Evolutionary conservation across 2,888 invertebrate species (phyloP).

Genomic region (Andrena bucephala): DNA sequence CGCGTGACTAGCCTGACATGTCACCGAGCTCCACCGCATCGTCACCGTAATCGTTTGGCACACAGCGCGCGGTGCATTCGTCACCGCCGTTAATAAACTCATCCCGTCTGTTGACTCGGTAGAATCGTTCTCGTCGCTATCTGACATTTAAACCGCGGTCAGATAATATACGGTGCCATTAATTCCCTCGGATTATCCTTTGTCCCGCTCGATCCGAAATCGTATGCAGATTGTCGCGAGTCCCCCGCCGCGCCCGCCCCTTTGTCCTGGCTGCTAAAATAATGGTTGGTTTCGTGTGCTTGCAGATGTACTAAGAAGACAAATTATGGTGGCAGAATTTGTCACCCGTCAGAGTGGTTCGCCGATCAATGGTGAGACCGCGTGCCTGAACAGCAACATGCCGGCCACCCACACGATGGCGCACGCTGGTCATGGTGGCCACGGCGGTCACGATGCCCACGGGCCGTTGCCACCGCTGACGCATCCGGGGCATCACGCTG

Average conservation of each 20-base stretch:
- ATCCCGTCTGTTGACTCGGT: conserved; percentile 33
- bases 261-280: neutral
- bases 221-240: neutral
- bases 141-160: conserved; percentile 2
- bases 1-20: conserved; percentile 17
- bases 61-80: conserved; percentile 32
- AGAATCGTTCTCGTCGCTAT: conserved; percentile 28
- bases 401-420: conserved; percentile 83
- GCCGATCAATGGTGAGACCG: conserved; percentile 89
- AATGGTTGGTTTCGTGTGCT: conserved; percentile 38
- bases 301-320: conserved; percentile 84
- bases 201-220: neutral
- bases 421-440: conserved; percentile 79
- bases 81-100: conserved; percentile 60
- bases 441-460: conserved; percentile 75
- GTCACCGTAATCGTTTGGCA: conserved; percentile 49
- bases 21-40: conserved; percentile 15
- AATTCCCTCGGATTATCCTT: neutral
- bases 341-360: conserved; percentile 91
- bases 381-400: conserved; percentile 86
- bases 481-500: conserved; percentile 79
- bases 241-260: neutral
- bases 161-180: conserved; percentile 5
- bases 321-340: conserved; percentile 95
- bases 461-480: conserved; percentile 81